These are phyloP conservation scores for Cataglyphis altisquamis DNA, from an alignment of 2,888 invertebrate species.

Conservation along the genomic window DNA sequence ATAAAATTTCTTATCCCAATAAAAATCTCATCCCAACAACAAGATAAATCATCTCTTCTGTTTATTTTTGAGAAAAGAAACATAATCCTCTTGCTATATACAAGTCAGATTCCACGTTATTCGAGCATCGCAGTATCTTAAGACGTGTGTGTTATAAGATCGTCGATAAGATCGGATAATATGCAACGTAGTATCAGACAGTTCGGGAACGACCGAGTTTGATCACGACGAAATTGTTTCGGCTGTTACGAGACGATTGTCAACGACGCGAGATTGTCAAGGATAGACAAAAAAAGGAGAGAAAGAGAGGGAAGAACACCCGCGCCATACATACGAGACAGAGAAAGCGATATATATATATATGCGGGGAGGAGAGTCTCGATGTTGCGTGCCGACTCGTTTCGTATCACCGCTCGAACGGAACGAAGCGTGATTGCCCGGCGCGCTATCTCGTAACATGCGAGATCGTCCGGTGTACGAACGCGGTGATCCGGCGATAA, in stretches of 20 bases:
- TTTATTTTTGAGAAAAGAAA: conserved; percentile 6
- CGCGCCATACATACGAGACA: not conserved
- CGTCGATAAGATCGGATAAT: conserved; percentile 6
- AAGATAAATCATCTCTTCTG: not conserved
- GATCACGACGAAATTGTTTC: conserved; percentile 18
- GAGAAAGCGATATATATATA: conserved; percentile 9
- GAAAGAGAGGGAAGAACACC: not conserved
- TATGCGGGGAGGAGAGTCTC: conserved; percentile 27
- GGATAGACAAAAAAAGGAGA: not conserved
- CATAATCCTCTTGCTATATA: not conserved
- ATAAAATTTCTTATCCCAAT: not conserved
- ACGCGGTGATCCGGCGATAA: conserved; percentile 45
- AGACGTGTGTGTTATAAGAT: not conserved
- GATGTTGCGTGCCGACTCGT: conserved; percentile 46
- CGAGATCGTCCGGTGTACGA: conserved; percentile 51
- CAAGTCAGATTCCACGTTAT: not conserved
- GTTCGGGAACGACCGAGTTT: not conserved
- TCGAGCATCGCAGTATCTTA: not conserved
- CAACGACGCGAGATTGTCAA: not conserved
- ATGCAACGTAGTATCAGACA: conserved; percentile 16
- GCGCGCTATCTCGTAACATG: conserved; percentile 55
- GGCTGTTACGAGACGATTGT: conserved; percentile 8
- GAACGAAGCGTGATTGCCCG: conserved; percentile 58
- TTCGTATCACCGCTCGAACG: conserved; percentile 51
- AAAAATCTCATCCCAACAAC: not conserved